Conservation (phyloP, 1,140 invertebrate genomes). For the Hycleus cichorii region DNA sequence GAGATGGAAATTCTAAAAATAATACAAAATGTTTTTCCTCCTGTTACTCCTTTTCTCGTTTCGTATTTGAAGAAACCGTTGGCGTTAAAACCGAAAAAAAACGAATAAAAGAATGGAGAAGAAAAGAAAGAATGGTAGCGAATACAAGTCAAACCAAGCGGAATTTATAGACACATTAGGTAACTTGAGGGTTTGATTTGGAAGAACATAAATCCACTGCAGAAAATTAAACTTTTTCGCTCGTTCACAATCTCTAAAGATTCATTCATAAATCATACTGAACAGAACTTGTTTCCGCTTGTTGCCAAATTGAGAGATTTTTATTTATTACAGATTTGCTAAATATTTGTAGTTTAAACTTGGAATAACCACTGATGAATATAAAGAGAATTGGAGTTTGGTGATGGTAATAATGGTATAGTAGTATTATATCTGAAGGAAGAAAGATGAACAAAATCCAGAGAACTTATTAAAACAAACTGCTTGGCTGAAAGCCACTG, state of each 20-base stretch:
- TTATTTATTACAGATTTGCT: constrained; percentile 7
- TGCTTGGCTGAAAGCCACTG: constrained; percentile 4
- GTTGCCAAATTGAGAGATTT: not conserved
- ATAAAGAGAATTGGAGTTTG: too few relatives aligned
- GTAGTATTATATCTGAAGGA: too few relatives aligned
- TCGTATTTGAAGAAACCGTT: constrained; percentile 6
- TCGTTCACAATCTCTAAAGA: constrained; percentile 9
- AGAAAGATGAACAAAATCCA: constrained; percentile 3
- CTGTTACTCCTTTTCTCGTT: not conserved
- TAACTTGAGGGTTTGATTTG: constrained; percentile 14
- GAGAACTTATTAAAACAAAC: constrained; percentile 16
- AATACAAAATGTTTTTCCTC: constrained; percentile 9
- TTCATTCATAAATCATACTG: constrained; percentile 13
- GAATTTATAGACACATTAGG: constrained; percentile 21
- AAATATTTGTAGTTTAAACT: not conserved
- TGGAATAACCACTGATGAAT: not conserved
- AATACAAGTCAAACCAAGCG: constrained; percentile 4
- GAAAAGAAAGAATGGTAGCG: too few relatives aligned
- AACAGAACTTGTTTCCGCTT: constrained; percentile 7
- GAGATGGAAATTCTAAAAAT: constrained; percentile 23
- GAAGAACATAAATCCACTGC: constrained; percentile 16
- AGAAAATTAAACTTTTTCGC: constrained; percentile 21
- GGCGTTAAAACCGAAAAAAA: constrained; percentile 7
- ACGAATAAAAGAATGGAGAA: not conserved
- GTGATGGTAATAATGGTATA: too few relatives aligned